Conservation (phyloP, 1,140 invertebrate genomes). For the Parasteatoda tepidariorum region DNA sequence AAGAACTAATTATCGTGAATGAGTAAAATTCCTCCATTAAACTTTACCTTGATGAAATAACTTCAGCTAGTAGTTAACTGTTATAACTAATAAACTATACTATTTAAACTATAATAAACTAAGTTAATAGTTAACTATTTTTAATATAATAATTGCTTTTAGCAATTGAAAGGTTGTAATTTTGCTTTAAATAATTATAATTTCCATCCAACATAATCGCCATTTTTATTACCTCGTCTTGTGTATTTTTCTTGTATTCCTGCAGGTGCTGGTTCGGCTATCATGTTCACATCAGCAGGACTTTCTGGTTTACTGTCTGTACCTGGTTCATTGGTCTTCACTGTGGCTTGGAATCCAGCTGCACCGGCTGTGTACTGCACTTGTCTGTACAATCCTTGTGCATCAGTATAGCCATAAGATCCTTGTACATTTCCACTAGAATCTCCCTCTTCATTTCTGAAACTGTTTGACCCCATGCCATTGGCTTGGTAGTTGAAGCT, state of each 20-base stretch:
- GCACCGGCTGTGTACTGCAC: conserved; percentile 63
- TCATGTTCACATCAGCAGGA: conserved; percentile 50
- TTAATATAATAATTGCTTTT: too few species aligned
- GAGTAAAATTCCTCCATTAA: too few species aligned
- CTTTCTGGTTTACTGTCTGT: conserved; percentile 36
- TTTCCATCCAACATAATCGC: too few species aligned
- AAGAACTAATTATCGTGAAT: too few species aligned
- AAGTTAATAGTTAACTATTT: too few species aligned
- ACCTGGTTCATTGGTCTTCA: conserved; percentile 62
- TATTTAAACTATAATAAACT: too few species aligned
- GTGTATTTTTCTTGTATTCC: conserved; percentile 36
- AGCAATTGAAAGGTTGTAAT: too few species aligned
- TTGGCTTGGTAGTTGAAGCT: neutral
- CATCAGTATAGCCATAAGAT: conserved; percentile 63
- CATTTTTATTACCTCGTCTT: too few species aligned
- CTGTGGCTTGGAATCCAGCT: conserved; percentile 58
- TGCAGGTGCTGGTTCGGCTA: conserved; percentile 40
- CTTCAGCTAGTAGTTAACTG: too few species aligned
- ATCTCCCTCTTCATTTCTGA: conserved; percentile 73
- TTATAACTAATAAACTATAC: too few species aligned
- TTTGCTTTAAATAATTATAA: too few species aligned
- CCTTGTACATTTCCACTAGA: conserved; percentile 59
- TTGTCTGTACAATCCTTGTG: conserved; percentile 61
- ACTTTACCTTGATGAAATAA: too few species aligned
- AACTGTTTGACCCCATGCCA: conserved; percentile 8